Base-by-base conservation (phyloP, 2,888 invertebrate genomes). In the Brachycybe producta region DNA sequence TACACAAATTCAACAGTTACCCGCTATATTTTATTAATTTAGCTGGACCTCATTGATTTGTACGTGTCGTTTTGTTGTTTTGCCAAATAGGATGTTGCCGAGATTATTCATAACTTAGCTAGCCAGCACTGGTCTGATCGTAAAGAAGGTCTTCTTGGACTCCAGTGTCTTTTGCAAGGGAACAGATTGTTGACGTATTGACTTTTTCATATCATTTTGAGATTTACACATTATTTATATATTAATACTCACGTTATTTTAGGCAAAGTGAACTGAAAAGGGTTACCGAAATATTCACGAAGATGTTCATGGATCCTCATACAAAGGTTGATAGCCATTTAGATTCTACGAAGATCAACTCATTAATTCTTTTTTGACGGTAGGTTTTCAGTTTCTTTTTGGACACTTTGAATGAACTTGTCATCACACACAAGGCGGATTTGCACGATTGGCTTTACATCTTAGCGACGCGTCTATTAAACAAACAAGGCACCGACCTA, bases 301-400 rank as follows among this genome's bases (percentile, higher is more conserved):
- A 88, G 71, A 90, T 95, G 87, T 94, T 97, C 67, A 90, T 91
- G 76, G 95, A 97, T 69, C 86, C 91, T 2, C 88, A 95, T 71
- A 78, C 92, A 60, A 84, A 88, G 72, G 74, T 73, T 61, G 52
- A 5, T n/a, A 11, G 28, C 39, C 24, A 17, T n/a, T n/a, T n/a
- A n/a, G n/a, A n/a, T n/a, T n/a, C n/a, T n/a, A n/a, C n/a, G n/a
- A 21, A 15, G 8, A 23, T 19, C 23, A 21, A 2, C 3, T 34
- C 5, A 52, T 42, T 46, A 44, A 23, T 50, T 52, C 30, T 15
- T 30, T 35, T 40, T 51, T 36, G 51, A 52, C 53, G 54, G 0
- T 56, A 70, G 73, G 91, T 92, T 57, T 85, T 95, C 70, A 84
- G 86, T 42, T 71, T 94, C 53, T 90, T 94, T 67, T 72, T 95